Evolutionary conservation across 2,797 vertebrate species (phyloP).

Genomic region (Gallinago stenura): DNA sequence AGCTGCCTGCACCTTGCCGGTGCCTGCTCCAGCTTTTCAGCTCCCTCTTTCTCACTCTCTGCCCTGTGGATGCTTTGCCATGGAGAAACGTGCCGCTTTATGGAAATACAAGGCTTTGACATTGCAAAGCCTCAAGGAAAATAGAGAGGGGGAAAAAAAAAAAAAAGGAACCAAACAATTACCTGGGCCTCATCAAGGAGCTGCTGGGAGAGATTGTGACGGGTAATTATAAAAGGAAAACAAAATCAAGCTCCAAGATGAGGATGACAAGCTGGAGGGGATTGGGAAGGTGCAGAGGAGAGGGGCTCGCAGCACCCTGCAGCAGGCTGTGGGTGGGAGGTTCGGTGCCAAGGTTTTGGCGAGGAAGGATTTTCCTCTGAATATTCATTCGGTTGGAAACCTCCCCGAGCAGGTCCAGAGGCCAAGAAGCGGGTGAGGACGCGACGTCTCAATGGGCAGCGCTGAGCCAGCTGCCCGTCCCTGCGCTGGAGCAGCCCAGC

Average conservation of each 20-base stretch:
- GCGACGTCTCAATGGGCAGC: background rate
- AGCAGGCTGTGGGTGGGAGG: background rate
- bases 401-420: background rate
- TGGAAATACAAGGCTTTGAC: conserved; percentile 58
- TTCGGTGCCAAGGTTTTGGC: background rate
- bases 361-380: background rate
- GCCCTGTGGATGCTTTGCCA: background rate
- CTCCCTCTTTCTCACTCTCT: background rate
- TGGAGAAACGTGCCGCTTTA: conserved; percentile 34
- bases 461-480: background rate
- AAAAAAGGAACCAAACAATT: conserved; percentile 43
- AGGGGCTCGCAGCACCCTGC: fast-evolving
- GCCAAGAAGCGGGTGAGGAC: background rate
- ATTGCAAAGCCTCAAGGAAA: conserved; percentile 51
- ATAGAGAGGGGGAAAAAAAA: background rate
- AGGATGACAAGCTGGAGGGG: background rate
- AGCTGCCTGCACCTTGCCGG: background rate
- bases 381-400: fast-evolving
- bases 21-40: background rate
- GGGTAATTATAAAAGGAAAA: conserved; percentile 70
- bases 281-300: background rate
- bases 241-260: conserved; percentile 50
- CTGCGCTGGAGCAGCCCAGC: background rate
- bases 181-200: conserved; percentile 57
- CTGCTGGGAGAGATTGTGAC: conserved; percentile 6